These are phyloP conservation scores for Eurystomus gularis DNA, from an alignment of 2,113 vertebrate species.

Conservation along the genomic window DNA sequence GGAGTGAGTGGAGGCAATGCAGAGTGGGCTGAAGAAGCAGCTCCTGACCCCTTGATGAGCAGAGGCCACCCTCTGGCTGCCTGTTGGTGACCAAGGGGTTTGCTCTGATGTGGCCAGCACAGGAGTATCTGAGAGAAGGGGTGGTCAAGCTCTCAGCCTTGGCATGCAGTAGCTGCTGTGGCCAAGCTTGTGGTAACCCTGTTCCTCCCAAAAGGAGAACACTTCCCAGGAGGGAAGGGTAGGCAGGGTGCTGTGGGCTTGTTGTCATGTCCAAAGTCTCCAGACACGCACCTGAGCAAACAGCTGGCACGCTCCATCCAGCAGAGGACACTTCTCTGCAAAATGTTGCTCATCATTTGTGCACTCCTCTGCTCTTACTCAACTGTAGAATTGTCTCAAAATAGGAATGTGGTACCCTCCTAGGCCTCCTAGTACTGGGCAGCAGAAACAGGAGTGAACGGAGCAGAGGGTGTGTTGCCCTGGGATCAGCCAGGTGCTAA, in stretches of 20 bases:
- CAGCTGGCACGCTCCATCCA: fast-evolving
- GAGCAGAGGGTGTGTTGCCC: fast-evolving
- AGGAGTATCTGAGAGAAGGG: not conserved
- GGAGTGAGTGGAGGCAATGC: not conserved
- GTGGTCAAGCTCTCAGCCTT: not conserved
- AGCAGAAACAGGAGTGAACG: fast-evolving
- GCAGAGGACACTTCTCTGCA: not conserved
- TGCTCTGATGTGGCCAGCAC: not conserved
- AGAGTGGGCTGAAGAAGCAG: not conserved
- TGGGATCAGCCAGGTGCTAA: not conserved
- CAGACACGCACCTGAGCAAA: not conserved
- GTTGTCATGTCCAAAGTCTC: not conserved
- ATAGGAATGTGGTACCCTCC: fast-evolving
- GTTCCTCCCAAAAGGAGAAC: not conserved
- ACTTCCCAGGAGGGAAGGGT: not conserved
- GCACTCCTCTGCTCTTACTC: not conserved
- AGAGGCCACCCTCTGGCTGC: not conserved
- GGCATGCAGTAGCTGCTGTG: not conserved
- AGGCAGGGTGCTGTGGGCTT: not conserved
- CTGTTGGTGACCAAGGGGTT: not conserved
- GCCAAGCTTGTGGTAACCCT: not conserved
- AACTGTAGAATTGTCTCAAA: not conserved
- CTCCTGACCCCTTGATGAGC: not conserved
- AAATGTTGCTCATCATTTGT: fast-evolving
- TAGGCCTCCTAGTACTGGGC: too few species aligned